Evolutionary conservation across 2,888 invertebrate genomes (phyloP), one percentile per base, ranked within the genome.

Genomic region (Caenorhabditis virilis): DNA sequence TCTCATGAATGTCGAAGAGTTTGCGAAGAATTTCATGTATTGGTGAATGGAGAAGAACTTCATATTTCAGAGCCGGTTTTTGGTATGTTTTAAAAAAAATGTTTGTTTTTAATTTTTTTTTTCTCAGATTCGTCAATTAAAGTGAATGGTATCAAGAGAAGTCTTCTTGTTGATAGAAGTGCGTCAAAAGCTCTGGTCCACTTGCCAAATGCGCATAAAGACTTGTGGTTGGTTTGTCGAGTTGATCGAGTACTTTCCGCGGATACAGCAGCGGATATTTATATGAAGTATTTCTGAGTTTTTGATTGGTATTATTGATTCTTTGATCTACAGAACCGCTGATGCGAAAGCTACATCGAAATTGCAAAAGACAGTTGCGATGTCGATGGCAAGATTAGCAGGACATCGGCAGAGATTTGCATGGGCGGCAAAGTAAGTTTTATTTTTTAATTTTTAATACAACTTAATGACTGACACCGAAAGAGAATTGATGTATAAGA

Each of bases 1-100:
- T 91, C 91, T 6, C 26, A 46, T 9, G 55, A 64, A 13, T 74
- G 76, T 13, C 61, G 60, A 13, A 56, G 82, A 11, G 39, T 80
- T 1, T 76, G 76, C 2, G 82, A 82, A 58, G 82, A 82, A 47
- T 76, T 76, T 48, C 76, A 74, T 18, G 43, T 76, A 25, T 61
- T 74, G 3, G 60, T 71, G 5, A 69, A 69, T 22, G 72, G 71
- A 16, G 72, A 67, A 20, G 69, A 73, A 15, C 38, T 70, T 16
- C 56, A 65, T 20, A 54, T 65, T 15, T 52, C 65, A 13, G 65
- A 54, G 33, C 65, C 65, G 6, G 65, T 65, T 16, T 65, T 65
- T 42, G 65, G 47, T 47, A 26, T 15, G 6, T 27, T 43, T 6
- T 43, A 13, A 7, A 9, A 18, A 20, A 9, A 9, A 6, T 7